phyloP scores from a whole-genome alignment of 2,797 vertebrate genomes.

The Takifugu rubripes region DNA sequence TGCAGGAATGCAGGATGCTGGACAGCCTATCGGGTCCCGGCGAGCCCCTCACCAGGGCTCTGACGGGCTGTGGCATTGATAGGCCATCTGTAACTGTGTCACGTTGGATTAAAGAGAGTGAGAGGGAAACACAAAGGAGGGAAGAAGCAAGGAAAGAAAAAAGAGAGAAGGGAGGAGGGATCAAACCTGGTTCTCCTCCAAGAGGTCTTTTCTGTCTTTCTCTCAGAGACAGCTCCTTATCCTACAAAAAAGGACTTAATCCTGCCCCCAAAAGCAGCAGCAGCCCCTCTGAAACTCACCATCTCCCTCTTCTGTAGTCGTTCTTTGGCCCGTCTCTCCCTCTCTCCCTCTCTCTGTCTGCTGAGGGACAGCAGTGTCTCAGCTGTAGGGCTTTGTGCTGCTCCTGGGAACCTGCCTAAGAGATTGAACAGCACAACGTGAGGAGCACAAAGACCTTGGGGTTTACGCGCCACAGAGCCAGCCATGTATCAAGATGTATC shows the following conservation, averaged over 20 bases:
- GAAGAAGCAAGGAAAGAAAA: conserved; percentile 48
- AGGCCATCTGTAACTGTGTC: conserved; percentile 87
- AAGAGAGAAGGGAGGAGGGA: conserved; percentile 47
- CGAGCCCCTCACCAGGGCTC: conserved; percentile 71
- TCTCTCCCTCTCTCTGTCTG: conserved; percentile 25
- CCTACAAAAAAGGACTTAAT: conserved; percentile 69
- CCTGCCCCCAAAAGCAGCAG: conserved; percentile 34
- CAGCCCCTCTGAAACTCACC: conserved; percentile 23
- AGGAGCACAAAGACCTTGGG: conserved; percentile 66
- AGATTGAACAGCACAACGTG: conserved; percentile 68
- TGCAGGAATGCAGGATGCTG: conserved; percentile 32
- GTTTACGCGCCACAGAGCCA: conserved; percentile 54
- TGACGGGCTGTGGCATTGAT: conserved; percentile 81
- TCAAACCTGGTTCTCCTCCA: conserved; percentile 73
- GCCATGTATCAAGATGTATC: conserved; percentile 64
- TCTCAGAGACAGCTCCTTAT: conserved; percentile 70
- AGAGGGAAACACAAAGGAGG: conserved; percentile 60
- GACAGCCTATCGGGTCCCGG: conserved; percentile 70
- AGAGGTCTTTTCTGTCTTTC: conserved; percentile 55
- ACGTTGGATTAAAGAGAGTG: conserved; percentile 79
- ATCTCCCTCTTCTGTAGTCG: conserved; percentile 24
- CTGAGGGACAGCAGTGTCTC: conserved; percentile 66
- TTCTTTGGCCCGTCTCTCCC: conserved; percentile 7
- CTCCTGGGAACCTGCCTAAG: conserved; percentile 68
- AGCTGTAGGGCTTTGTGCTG: conserved; percentile 68